Base-by-base conservation (phyloP, 1,140 invertebrate species). In the Pemphigus obesinymphae region DNA sequence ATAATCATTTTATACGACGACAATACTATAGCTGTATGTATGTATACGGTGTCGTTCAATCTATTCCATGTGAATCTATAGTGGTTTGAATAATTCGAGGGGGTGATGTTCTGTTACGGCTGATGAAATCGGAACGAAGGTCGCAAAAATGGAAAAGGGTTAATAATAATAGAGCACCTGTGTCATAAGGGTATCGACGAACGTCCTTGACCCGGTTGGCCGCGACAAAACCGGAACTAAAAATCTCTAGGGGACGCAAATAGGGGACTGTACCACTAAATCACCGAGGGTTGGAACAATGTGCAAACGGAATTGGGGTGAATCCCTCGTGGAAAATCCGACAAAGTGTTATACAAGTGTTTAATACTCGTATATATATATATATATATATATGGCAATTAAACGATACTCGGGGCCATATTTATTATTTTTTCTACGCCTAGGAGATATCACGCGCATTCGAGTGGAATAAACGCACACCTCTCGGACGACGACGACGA, bases 161-260 rank as follows among this genome's bases (percentile, higher is more conserved):
- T 75, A 37, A 72, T n/a, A 26, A 55, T 26, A 70, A 61, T 43
- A 48, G 45, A n/a, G 17, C 50, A 75, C 72, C 72, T 76, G 50
- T 55, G 34, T 43, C 20, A 3, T 7, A 53, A 11, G 55, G 76
- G 34, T 15, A 34, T 7, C 17, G 50, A 50, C 40, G n/a, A 80
- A 80, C 76, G 76, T 80, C 76, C 76, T 80, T 80, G 76, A 61
- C 75, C 53, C 53, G 17, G 3, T 61, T 29, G 20, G 1, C 34
- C 73, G 0, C n/a, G 37, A 43, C 37, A 1, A 80, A 31, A 63
- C 76, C 76, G 76, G 76, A 80, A 80, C 76, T 40, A 61, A 80
- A 80, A 63, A 63, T 29, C n/a, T 48, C 68, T 50, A 31, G 70
- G 45, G 37, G 43, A 17, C 34, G 20, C 34, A 23, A 6, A 31